Base-by-base conservation (phyloP, 1,140 invertebrate genomes). In the Ceratosolen solmsi region DNA sequence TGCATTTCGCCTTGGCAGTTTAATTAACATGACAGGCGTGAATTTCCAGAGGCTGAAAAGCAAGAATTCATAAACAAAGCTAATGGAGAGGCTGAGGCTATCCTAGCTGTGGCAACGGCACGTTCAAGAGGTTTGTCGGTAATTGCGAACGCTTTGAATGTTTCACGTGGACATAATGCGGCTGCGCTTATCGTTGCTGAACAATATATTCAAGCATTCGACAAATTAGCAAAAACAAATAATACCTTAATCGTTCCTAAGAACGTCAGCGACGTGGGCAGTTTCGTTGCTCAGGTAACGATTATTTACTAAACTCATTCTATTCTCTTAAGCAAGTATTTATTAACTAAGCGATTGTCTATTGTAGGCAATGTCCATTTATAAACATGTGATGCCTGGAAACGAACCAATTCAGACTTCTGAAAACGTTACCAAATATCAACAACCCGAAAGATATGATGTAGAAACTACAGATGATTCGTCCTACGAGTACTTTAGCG, bases 201-300 rank as follows among this genome's bases (percentile, higher is more conserved):
- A 87, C 97, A 99, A 87, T 99, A 99, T 89, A 96, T 99, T 56
- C 90, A 93, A 38, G 98, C 98, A 20, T 99, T 99, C 91, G 93
- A 96, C 87, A 96, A 98, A 87, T 89, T 99, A 74, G 98, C 98
- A 0, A 96, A 97, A 90, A 95, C 95, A 49, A 97, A 95, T 85
- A 99, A 99, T 90, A 99, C 98, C 0, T 90, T 99, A 33, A 97
- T 99, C 84, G 89, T 99, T 63, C 98, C 99, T 0, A 94, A 95
- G 7, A 98, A 99, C 92, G 94, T 96, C 15, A 95, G 95, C 13
- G 97, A 99, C 92, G 94, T 98, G 2, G 94, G 96, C 17, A 94
- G 92, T 84, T 93, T 98, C 87, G 97, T 99, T 51, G 93, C 95
- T 51, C 97, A 98, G 94, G 97, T 96, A 91, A 74, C 5, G 27